Percentiles rank a stretch among this genome's conserved stretches.
phyloP scores from a whole-genome alignment of 2,888 invertebrate species.

The Notocelia uddmanniana region DNA sequence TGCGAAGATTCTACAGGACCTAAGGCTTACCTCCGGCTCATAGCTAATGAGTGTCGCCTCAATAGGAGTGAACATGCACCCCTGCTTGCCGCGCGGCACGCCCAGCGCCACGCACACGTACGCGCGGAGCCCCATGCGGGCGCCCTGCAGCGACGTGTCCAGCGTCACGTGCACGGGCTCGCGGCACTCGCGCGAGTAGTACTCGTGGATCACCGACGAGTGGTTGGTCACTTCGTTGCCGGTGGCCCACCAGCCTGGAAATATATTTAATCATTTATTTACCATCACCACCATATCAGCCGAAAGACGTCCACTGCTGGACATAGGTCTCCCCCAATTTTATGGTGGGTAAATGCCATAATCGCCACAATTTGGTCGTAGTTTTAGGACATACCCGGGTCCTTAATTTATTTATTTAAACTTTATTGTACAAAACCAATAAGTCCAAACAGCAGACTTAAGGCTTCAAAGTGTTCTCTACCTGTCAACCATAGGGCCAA shows the following conservation, averaged over 20 bases:
- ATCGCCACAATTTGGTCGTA: too few relatives aligned
- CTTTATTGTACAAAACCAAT: too few relatives aligned
- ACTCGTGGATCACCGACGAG: slow-evolving; percentile 98
- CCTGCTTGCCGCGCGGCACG: slow-evolving; percentile 96
- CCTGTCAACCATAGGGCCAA: too few relatives aligned
- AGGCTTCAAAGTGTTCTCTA: too few relatives aligned
- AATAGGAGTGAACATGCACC: slow-evolving; percentile 98
- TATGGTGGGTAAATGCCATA: too few relatives aligned
- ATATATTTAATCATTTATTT: background rate
- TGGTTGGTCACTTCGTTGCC: slow-evolving; percentile 99
- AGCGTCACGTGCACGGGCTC: slow-evolving; percentile 98
- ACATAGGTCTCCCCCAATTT: too few relatives aligned
- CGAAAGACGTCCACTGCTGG: too few relatives aligned
- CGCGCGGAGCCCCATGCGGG: slow-evolving; percentile 97
- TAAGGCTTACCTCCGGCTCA: slow-evolving; percentile 91
- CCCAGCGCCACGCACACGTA: slow-evolving; percentile 97
- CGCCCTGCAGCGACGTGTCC: slow-evolving; percentile 95
- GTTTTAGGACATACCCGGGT: too few relatives aligned
- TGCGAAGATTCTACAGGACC: too few relatives aligned
- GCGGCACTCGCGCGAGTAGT: slow-evolving; percentile 97
- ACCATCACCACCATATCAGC: too few relatives aligned
- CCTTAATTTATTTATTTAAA: too few relatives aligned
- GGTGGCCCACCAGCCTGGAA: slow-evolving; percentile 97
- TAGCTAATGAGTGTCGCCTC: slow-evolving; percentile 95
- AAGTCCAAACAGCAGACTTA: too few relatives aligned